A percentile compares a stretch with the other conserved stretches of the same genome.
These are phyloP conservation scores for Heterohyrax brucei DNA, from an alignment of 2,797 vertebrate species.

Conservation along the genomic window DNA sequence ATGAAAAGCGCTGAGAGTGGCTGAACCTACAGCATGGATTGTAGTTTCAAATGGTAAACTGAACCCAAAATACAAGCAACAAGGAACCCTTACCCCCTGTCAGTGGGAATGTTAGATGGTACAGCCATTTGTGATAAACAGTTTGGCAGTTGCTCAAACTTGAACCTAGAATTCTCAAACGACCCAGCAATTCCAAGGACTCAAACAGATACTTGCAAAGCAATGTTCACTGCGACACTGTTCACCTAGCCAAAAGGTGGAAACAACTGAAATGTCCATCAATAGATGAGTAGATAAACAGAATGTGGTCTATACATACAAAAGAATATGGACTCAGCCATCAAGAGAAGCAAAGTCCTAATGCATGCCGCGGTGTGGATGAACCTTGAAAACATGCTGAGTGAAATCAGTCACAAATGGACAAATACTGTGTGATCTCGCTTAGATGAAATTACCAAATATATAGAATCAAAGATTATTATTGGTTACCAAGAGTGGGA, in stretches of 20 bases:
- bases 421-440: background rate
- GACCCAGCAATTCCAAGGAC: background rate
- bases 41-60: constrained; percentile 37
- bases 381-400: background rate
- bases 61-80: constrained; percentile 44
- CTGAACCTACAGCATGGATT: constrained; percentile 20
- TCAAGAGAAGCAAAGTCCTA: background rate
- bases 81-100: background rate
- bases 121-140: background rate
- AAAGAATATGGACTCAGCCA: background rate
- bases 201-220: background rate
- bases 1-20: background rate
- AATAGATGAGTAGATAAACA: background rate
- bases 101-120: background rate
- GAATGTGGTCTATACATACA: background rate
- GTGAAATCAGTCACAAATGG: background rate
- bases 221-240: background rate
- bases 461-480: background rate
- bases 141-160: background rate
- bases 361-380: background rate
- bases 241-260: background rate
- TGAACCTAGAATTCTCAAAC: background rate
- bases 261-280: background rate
- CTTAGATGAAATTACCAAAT: background rate
- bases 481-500: background rate